Base-by-base conservation (phyloP, 2,888 invertebrate species). In the Artemia sinica region DNA sequence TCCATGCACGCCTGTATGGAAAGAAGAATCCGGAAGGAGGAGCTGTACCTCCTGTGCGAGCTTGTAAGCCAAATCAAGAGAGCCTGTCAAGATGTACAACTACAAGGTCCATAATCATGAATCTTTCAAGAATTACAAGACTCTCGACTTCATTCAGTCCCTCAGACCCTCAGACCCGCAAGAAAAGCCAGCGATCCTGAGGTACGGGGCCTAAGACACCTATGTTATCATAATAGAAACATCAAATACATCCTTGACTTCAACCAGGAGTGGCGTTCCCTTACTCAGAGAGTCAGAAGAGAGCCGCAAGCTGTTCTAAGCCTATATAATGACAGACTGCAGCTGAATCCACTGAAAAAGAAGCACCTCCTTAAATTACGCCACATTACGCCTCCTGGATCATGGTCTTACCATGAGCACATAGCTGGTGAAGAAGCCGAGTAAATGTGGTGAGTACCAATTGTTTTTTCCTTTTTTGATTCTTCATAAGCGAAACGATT, bases 401-500 rank as follows among this genome's bases (percentile, higher is more conserved):
- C 58, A 52, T 52, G 58, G 7, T 52, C 58, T 52, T 52, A 52
- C 58, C 14, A 52, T 14, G 58, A 52, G 58, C 58, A 3, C 58
- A 52, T 52, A 52, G 58, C 58, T 52, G 58, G 58, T 2, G 58
- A 14, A 52, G 58, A 52, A 14, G 58, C 58, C 58, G 58, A 52
- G 58, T 14, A 52, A 14, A 52, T 52, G 58, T 52, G 58, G 13
- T 52, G 14, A 52, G 58, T 52, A 13, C 58, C 58, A 14, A 14
- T 52, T 52, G 3, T 52, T 13, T 14, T 52, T 52, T 52, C 58
- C 14, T 52, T 52, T 52, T 52, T 52, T 52, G 58, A 52, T 5
- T 52, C 3, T 52, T 52, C 14, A 13, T 7, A 52, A 52, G 58
- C 2, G 58, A 13, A 52, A 52, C 7, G 14, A 52, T 13, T 52